A percentile compares a stretch with the other conserved stretches of the same genome.
These are phyloP conservation scores for Tinea pellionella DNA, from an alignment of 2,888 invertebrate genomes.

Conservation along the genomic window DNA sequence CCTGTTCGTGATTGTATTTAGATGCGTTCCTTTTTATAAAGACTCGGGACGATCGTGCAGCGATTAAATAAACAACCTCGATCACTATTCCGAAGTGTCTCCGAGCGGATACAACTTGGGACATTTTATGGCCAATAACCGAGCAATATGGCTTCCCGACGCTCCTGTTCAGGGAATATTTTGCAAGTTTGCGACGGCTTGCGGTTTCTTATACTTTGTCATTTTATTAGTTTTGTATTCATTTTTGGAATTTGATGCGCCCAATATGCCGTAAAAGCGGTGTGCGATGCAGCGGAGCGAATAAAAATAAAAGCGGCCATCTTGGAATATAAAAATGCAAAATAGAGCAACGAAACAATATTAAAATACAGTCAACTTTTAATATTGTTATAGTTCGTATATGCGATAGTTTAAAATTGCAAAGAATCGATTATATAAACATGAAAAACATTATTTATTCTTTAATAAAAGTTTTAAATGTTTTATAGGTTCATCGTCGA, in stretches of 20 bases:
- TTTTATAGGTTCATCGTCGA: not conserved
- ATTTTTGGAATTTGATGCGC: not conserved
- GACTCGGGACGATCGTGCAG: not conserved
- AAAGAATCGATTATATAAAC: not conserved
- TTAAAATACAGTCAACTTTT: too few relatives aligned
- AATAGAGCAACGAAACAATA: too few relatives aligned
- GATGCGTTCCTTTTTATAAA: not conserved
- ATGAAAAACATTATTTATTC: not conserved
- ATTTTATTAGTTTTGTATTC: not conserved
- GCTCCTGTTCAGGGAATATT: not conserved
- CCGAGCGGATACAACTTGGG: slow-evolving; percentile 3
- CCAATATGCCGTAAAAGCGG: not conserved
- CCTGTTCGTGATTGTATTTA: not conserved
- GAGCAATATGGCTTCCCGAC: slow-evolving; percentile 2
- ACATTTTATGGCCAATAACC: slow-evolving; percentile 10
- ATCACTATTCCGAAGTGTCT: slow-evolving; percentile 5
- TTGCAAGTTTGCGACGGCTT: not conserved
- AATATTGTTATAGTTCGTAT: too few relatives aligned
- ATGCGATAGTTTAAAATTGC: too few relatives aligned
- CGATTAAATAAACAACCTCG: slow-evolving; percentile 8
- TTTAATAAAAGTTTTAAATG: not conserved
- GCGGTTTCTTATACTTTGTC: not conserved
- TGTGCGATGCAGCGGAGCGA: not conserved
- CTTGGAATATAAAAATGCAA: too few relatives aligned
- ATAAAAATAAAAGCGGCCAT: not conserved